Conservation (phyloP, 2,113 vertebrate species). For the Mustela lutreola region DNA sequence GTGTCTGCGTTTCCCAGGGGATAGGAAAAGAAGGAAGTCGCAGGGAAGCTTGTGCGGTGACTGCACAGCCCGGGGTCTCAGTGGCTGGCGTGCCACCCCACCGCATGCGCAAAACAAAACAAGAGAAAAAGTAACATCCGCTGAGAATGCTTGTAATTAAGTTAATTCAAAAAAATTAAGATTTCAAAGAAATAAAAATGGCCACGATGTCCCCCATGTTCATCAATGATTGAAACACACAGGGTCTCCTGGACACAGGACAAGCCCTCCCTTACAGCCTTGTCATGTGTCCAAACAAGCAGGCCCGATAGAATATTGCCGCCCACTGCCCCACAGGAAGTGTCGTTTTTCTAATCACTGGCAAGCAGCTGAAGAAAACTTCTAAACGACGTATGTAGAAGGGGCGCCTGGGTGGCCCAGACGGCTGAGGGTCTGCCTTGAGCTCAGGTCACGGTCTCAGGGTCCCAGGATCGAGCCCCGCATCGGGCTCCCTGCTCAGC, state of each 20-base stretch:
- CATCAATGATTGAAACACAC: not conserved
- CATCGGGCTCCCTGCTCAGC: not conserved
- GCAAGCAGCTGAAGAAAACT: not conserved
- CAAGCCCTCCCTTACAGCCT: not conserved
- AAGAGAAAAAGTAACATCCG: not conserved
- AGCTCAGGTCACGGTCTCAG: not conserved
- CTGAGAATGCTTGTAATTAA: not conserved
- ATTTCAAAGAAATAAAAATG: not conserved
- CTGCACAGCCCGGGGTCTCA: not conserved
- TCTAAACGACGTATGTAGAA: not conserved
- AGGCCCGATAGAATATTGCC: not conserved
- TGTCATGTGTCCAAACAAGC: not conserved
- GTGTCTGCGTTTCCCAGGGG: not conserved
- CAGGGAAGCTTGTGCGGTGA: not conserved
- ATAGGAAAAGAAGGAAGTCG: not conserved
- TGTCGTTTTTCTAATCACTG: slow-evolving; percentile 15
- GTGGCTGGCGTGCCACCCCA: not conserved
- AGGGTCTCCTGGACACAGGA: not conserved
- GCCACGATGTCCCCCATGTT: not conserved
- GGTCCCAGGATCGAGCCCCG: not conserved
- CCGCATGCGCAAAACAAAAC: not conserved
- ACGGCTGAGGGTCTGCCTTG: no score
- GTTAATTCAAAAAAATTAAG: slow-evolving; percentile 25
- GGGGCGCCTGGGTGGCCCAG: not conserved
- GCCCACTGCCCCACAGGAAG: not conserved